Percentiles rank a stretch among this genome's conserved stretches.
phyloP scores from a whole-genome alignment of 2,888 invertebrate genomes.

The Orchesella flavescens region DNA sequence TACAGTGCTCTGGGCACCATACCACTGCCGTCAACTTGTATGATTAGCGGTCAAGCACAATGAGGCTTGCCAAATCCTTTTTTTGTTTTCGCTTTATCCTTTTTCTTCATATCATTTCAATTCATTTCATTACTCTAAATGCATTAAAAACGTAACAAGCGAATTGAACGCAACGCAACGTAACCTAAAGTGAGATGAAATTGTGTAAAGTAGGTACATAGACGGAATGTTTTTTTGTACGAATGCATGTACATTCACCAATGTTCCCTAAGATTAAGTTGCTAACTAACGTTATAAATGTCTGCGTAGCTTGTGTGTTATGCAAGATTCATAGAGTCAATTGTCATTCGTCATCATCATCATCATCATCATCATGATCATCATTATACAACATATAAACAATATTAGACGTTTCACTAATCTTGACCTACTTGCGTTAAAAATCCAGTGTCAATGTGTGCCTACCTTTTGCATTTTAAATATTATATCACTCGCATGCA shows the following conservation, averaged over 20 bases:
- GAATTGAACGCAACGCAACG: background rate
- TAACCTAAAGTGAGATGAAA: background rate
- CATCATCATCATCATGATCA: no score
- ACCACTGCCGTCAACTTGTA: background rate
- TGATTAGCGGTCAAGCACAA: background rate
- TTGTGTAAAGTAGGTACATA: background rate
- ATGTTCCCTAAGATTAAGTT: background rate
- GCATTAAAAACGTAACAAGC: background rate
- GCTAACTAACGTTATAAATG: no score
- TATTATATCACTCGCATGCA: background rate
- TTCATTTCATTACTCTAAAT: background rate
- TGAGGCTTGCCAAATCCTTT: background rate
- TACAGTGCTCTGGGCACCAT: background rate
- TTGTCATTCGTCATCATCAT: no score
- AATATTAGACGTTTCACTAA: slow-evolving; percentile 10
- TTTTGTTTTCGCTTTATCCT: background rate
- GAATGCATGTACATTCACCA: background rate
- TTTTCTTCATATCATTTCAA: no score
- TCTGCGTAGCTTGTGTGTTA: no score
- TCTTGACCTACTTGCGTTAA: slow-evolving; percentile 26
- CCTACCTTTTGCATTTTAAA: background rate
- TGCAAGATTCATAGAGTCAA: no score
- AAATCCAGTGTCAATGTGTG: slow-evolving; percentile 11
- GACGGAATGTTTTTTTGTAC: no score
- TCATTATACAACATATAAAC: slow-evolving; percentile 4